These are phyloP conservation scores for Ranitomeya variabilis DNA, from an alignment of 2,113 vertebrate species.

Conservation along the genomic window DNA sequence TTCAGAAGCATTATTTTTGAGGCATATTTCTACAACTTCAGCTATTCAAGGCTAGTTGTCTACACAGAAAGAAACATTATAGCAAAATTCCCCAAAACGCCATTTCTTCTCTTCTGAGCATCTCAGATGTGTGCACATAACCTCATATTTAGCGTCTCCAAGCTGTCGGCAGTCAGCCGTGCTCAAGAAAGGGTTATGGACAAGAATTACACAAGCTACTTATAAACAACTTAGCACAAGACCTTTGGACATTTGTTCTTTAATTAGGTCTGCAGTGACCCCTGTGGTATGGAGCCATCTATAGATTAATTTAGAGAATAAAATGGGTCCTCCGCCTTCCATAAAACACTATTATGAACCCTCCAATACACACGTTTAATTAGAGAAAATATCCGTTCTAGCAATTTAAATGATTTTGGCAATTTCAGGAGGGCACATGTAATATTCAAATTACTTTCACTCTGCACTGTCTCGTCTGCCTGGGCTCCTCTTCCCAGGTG, in stretches of 20 bases:
- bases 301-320: conserved; percentile 49
- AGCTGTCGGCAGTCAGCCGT: neutral
- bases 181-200: neutral
- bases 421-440: conserved; percentile 86
- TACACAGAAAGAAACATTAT: neutral
- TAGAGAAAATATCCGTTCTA: conserved; percentile 81
- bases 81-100: no score
- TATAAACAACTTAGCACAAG: conserved; percentile 33
- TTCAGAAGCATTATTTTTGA: no score
- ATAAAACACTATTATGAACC: conserved; percentile 63
- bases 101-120: no score
- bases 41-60: no score
- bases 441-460: conserved; percentile 92
- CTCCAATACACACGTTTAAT: conserved; percentile 66
- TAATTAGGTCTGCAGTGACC: conserved; percentile 61
- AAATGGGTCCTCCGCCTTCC: conserved; percentile 61
- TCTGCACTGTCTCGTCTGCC: conserved; percentile 75
- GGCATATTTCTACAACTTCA: neutral
- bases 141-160: neutral
- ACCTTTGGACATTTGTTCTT: conserved; percentile 41
- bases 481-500: conserved; percentile 85
- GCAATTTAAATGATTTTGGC: conserved; percentile 95
- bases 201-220: conserved; percentile 1
- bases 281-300: conserved; percentile 58
- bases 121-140: neutral